phyloP scores from a whole-genome alignment of 1,140 invertebrate species.

The Brachionus sp. region DNA sequence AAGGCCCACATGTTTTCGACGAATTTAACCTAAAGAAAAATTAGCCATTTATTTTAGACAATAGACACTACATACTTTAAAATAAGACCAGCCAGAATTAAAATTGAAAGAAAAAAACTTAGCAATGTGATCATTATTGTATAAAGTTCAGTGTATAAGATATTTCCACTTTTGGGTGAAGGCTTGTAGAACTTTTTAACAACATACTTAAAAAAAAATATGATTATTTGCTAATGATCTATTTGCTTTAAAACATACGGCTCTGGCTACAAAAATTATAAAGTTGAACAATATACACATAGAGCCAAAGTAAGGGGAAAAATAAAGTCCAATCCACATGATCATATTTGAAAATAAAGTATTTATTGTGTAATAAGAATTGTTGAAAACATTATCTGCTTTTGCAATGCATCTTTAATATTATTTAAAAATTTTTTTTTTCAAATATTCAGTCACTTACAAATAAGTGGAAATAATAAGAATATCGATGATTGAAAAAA shows the following conservation, averaged over 20 bases:
- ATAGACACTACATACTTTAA: not conserved
- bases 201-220: not conserved
- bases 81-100: not conserved
- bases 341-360: not conserved
- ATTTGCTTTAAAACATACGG: not conserved
- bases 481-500: not conserved
- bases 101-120: not conserved
- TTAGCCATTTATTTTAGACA: not conserved
- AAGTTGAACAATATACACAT: not conserved
- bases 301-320: not conserved
- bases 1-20: slow-evolving; percentile 17
- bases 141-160: not conserved
- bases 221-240: not conserved
- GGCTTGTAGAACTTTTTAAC: not conserved
- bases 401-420: not conserved
- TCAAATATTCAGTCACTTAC: not conserved
- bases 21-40: not conserved
- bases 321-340: not conserved
- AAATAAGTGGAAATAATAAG: not conserved
- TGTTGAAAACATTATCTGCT: not conserved
- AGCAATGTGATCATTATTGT: not conserved
- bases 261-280: not conserved
- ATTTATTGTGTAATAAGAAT: not conserved
- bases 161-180: not conserved
- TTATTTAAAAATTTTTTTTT: too few species aligned